Conservation (phyloP, 2,113 vertebrate species). For the Alethe diademata region DNA sequence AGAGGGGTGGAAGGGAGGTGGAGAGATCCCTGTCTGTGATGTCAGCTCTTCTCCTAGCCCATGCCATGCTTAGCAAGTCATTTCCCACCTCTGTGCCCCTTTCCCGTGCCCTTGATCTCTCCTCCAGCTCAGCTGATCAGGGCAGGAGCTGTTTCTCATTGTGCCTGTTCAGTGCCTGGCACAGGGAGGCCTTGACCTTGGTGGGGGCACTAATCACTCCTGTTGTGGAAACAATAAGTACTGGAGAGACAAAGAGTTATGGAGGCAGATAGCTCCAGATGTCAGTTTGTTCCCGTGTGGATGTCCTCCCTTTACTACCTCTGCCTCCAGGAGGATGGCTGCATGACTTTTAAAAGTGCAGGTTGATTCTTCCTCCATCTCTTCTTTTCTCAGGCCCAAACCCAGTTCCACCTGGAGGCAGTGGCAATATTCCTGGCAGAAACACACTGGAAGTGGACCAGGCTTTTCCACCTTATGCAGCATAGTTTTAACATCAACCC, state of each 20-base stretch:
- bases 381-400: neutral
- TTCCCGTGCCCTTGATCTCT: neutral
- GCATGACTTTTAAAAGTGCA: rapidly evolving
- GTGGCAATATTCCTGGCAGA: neutral
- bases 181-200: neutral
- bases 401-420: neutral
- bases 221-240: neutral
- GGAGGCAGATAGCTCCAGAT: neutral
- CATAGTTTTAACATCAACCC: neutral
- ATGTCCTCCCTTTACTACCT: neutral
- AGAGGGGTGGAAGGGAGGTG: neutral
- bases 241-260: neutral
- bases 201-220: neutral
- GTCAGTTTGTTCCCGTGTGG: neutral
- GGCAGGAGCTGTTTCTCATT: neutral
- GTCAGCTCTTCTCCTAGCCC: neutral
- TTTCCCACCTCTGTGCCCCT: neutral
- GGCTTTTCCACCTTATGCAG: neutral
- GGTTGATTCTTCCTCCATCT: neutral
- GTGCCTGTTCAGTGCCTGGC: neutral
- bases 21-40: neutral
- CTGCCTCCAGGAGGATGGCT: neutral
- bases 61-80: neutral
- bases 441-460: neutral
- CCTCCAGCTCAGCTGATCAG: neutral